A percentile compares a stretch with the other conserved stretches of the same genome.
phyloP scores from a whole-genome alignment of 2,888 invertebrate genomes.

The Hydrotaea cyrtoneurina region DNA sequence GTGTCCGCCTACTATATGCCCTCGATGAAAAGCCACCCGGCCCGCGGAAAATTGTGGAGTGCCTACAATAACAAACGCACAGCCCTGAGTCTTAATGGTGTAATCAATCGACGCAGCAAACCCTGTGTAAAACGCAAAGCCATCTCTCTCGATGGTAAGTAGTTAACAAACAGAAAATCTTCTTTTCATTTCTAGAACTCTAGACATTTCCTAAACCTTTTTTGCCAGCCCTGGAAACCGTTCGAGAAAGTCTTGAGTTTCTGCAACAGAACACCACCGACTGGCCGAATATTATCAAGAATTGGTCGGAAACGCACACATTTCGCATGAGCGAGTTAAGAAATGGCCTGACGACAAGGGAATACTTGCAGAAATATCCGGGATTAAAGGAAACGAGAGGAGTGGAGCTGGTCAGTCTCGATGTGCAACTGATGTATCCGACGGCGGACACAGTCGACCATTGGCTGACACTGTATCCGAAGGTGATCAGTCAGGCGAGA shows the following conservation, averaged over 20 bases:
- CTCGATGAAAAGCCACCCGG: background rate
- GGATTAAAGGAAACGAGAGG: background rate
- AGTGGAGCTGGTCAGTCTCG: background rate
- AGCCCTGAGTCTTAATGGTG: background rate
- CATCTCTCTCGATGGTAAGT: too few relatives aligned
- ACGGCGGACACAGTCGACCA: background rate
- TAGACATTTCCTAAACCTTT: background rate
- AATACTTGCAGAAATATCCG: background rate
- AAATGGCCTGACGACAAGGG: background rate
- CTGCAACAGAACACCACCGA: background rate
- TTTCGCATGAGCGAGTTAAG: background rate
- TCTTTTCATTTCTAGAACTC: background rate
- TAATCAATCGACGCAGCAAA: background rate
- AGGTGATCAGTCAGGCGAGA: background rate
- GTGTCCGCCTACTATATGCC: background rate
- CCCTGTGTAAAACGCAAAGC: background rate
- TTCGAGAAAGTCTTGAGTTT: background rate
- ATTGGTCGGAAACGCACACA: background rate
- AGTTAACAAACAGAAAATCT: background rate
- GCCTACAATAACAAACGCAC: conserved; percentile 16
- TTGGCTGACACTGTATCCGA: background rate
- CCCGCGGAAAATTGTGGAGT: conserved; percentile 3
- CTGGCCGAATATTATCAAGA: background rate
- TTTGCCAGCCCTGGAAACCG: background rate
- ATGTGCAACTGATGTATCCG: background rate